Base-by-base conservation (phyloP, 2,113 vertebrate species). In the Xyrauchen texanus region DNA sequence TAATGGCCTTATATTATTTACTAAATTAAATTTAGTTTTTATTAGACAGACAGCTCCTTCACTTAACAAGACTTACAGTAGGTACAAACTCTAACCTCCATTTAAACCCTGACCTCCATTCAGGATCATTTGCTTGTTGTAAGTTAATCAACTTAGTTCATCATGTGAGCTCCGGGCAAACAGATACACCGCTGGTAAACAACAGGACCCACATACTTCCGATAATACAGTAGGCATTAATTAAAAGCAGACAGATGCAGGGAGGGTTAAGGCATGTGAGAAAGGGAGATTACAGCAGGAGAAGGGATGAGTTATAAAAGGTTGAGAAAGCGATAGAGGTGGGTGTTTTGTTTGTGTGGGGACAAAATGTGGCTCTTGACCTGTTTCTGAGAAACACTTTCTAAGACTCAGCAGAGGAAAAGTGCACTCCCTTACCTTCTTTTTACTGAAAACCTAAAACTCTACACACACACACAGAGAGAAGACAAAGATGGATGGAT, bases 361-460 rank as follows among this genome's bases (percentile, higher is more conserved):
- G 77, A 83, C 76, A 80, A 69, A 70, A 52, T 51, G 55, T 63
- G 68, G 68, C 68, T 51, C 58, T 83, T 65, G 79, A 34, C 21
- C 21, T 3, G 21, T 34, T 34, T 34, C 78, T 83, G 57, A 85
- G 74, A 49, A 66, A 79, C 62, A 77, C 11, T 77, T 77, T 71
- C 0, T 6, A 5, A 68, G 57, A 69, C 60, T 34, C 74, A 68
- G 63, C 57, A 77, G 46, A 64, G 65, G 77, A 87, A 76, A 76
- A 80, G 76, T 70, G 64, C 3, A 34, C 21, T 34, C 21, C 21
- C 21, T 34, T 34, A 34, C 21, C 21, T 34, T 34, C 21, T 34
- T 34, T 34, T 34, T 88, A 91, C 83, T 83, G 86, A 88, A 89
- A 84, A 86, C 84, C 85, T 84, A n/a, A n/a, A n/a, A 68, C 57